These are phyloP conservation scores for Heteractis magnifica DNA, from an alignment of 92 coral and sea anemone genomes.

Conservation along the genomic window DNA sequence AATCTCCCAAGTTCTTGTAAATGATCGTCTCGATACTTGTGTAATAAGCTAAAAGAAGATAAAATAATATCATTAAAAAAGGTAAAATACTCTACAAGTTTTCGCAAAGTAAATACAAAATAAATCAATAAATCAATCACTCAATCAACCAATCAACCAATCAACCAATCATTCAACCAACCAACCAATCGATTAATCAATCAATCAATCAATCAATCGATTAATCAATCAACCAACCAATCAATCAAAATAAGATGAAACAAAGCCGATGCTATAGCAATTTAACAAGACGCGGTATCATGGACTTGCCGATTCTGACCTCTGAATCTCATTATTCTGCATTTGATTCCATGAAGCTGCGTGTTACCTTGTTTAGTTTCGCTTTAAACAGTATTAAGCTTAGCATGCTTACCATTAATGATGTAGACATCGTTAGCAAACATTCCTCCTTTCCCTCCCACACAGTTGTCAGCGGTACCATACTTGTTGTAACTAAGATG, in stretches of 20 bases:
- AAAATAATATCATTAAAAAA: not conserved
- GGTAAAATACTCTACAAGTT: too few species aligned
- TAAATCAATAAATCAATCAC: not conserved
- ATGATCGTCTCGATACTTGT: constrained; percentile 51
- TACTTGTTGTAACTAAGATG: constrained; percentile 72
- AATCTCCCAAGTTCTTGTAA: constrained; percentile 70
- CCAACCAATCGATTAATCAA: too few species aligned
- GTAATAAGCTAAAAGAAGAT: constrained; percentile 54
- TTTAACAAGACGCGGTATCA: too few species aligned
- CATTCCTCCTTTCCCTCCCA: constrained; percentile 82
- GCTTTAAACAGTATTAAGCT: not conserved
- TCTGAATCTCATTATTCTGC: too few species aligned
- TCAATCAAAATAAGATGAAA: not conserved
- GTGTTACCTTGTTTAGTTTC: too few species aligned
- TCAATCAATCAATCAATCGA: not conserved
- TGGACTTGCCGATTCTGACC: too few species aligned
- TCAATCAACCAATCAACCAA: too few species aligned
- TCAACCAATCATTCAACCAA: too few species aligned
- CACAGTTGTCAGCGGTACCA: constrained; percentile 78
- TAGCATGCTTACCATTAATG: constrained; percentile 51
- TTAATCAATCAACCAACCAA: too few species aligned
- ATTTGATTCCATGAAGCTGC: too few species aligned
- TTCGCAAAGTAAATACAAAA: not conserved
- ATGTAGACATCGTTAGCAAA: constrained; percentile 87
- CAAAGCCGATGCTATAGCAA: not conserved